Evolutionary conservation across 2,113 vertebrate species (phyloP).

Genomic region (Circaetus gallicus): DNA sequence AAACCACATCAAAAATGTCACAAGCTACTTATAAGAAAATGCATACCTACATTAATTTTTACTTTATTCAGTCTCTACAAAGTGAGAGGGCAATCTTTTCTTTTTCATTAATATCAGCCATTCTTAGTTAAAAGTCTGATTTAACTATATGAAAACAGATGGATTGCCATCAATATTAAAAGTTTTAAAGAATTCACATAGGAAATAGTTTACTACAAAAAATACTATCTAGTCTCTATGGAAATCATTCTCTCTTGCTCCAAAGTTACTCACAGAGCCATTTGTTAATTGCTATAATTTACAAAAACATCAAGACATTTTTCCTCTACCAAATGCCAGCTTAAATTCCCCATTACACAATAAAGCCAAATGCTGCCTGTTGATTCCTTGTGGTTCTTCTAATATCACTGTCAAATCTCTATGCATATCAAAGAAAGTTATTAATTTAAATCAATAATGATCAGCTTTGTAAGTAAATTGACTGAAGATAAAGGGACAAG

Average conservation of each 20-base stretch:
- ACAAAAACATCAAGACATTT: neutral
- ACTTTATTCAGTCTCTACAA: neutral
- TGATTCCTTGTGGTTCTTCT: neutral
- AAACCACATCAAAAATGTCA: neutral
- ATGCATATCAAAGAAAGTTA: neutral
- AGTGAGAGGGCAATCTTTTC: neutral
- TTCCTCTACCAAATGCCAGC: neutral
- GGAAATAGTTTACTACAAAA: neutral
- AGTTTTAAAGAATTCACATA: neutral
- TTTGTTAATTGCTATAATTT: neutral
- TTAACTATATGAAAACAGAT: neutral
- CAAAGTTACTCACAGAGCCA: neutral
- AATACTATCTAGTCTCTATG: neutral
- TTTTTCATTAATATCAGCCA: neutral
- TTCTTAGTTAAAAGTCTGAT: neutral
- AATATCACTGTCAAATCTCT: neutral
- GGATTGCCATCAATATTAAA: neutral
- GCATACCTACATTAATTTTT: neutral
- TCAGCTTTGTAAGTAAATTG: neutral
- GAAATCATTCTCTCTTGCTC: neutral
- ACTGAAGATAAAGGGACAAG: neutral
- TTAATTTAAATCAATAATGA: neutral
- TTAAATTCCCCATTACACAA: neutral
- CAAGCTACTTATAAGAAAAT: neutral
- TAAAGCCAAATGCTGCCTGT: neutral